phyloP scores from a whole-genome alignment of 2,888 invertebrate genomes.

The Cataglyphis rosenhaueri region DNA sequence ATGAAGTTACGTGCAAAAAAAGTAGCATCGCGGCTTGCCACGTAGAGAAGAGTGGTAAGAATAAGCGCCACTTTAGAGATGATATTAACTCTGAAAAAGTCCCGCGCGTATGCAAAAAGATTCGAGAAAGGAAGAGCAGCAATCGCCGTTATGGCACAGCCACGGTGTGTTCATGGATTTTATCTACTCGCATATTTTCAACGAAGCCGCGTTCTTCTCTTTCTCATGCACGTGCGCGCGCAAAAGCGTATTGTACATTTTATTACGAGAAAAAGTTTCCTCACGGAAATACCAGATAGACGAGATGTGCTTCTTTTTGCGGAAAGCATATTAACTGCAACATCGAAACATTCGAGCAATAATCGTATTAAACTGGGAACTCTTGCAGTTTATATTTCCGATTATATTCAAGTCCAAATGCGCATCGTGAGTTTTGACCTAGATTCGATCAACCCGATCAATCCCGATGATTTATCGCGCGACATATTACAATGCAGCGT shows the following conservation, averaged over 20 bases:
- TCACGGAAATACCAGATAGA: neutral
- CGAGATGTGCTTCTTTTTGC: conserved; percentile 17
- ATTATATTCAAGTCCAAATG: conserved; percentile 26
- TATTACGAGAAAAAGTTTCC: conserved; percentile 50
- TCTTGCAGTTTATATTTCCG: conserved; percentile 44
- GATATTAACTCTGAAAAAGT: conserved; percentile 51
- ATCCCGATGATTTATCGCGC: neutral
- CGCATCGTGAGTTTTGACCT: neutral
- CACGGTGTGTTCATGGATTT: conserved; percentile 42
- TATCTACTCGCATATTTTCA: conserved; percentile 41
- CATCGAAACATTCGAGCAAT: conserved; percentile 33
- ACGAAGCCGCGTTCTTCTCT: neutral
- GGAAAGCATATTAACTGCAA: conserved; percentile 44
- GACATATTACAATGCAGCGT: neutral
- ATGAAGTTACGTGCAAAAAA: conserved; percentile 50
- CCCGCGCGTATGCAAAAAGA: conserved; percentile 28
- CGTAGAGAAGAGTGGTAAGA: neutral
- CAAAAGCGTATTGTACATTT: conserved; percentile 44
- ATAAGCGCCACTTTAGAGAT: conserved; percentile 3
- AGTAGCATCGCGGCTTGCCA: conserved; percentile 33
- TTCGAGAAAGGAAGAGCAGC: conserved; percentile 28
- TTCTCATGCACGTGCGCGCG: neutral
- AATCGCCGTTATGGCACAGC: conserved; percentile 40
- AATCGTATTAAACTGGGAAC: conserved; percentile 40
- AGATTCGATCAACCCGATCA: conserved; percentile 15